These are phyloP conservation scores for Cyclophora punctaria DNA, from an alignment of 2,888 invertebrate genomes.

Conservation along the genomic window DNA sequence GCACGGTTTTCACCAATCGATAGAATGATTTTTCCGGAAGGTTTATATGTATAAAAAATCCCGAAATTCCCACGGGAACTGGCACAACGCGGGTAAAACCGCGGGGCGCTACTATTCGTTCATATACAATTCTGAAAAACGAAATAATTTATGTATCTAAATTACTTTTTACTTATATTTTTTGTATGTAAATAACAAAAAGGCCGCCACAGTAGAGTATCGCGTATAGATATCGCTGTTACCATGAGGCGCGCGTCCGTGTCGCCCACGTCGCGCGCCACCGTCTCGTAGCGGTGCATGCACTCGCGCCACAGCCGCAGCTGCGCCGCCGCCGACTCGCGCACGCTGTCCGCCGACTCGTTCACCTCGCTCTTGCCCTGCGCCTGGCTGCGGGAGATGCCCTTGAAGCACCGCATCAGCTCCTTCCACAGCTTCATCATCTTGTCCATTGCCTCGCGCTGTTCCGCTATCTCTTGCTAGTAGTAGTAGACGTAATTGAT, in stretches of 20 bases:
- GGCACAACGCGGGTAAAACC: too few relatives aligned
- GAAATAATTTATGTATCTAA: too few relatives aligned
- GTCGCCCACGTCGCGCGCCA: slow-evolving; percentile 66
- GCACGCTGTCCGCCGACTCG: slow-evolving; percentile 45
- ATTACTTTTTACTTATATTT: too few relatives aligned
- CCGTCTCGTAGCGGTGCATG: slow-evolving; percentile 66
- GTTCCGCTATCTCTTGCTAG: slow-evolving; percentile 65
- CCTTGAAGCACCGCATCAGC: slow-evolving; percentile 64
- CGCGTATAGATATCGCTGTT: background rate
- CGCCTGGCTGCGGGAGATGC: slow-evolving; percentile 43
- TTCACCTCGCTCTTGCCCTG: slow-evolving; percentile 33
- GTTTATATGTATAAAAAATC: too few relatives aligned
- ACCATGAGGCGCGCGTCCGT: slow-evolving; percentile 68
- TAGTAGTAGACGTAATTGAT: too few relatives aligned
- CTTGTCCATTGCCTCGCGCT: slow-evolving; percentile 67
- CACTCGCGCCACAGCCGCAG: slow-evolving; percentile 65
- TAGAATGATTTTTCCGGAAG: too few relatives aligned
- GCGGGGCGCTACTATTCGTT: too few relatives aligned
- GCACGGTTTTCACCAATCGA: too few relatives aligned
- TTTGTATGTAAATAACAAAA: too few relatives aligned
- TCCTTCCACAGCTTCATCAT: slow-evolving; percentile 72
- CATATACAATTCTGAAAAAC: too few relatives aligned
- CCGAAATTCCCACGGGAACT: too few relatives aligned
- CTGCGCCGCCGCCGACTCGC: slow-evolving; percentile 59
- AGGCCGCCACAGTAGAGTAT: too few relatives aligned